Base-by-base conservation (phyloP, 2,113 vertebrate species). In the Maccullochella peelii region DNA sequence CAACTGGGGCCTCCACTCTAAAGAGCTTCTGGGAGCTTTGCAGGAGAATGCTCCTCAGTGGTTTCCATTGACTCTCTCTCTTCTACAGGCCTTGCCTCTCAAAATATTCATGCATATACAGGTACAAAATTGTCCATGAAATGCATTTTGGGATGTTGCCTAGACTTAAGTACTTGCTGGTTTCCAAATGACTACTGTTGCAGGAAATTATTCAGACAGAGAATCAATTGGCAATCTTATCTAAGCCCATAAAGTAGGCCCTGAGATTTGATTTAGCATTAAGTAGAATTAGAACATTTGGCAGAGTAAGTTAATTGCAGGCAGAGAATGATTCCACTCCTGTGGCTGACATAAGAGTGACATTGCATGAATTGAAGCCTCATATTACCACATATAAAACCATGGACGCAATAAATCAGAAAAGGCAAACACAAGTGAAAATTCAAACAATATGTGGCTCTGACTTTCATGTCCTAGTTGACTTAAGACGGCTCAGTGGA, bases 81-180 rank as follows among this genome's bases (percentile, higher is more conserved):
- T 88, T 91, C 87, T 90, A 80, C 81, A 78, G 79, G 85, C 78
- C 91, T 94, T 93, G 94, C 40, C 30, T 82, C 54, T 67, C 80
- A 67, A 88, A 89, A 91, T 84, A 90, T 90, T 88, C 89, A 92
- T 86, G 76, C 82, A 83, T 87, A 80, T 80, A 80, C 84, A 86
- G 87, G 78, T 91, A 86, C 81, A 91, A 89, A 93, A 93, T 90
- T 88, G 87, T 85, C 81, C 86, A 85, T 89, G 87, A 92, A 90
- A 92, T 89, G 78, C 80, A 88, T 67, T 86, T 82, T 88, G 83
- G 77, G 88, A 87, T 78, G 81, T 84, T 76, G 89, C 88, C 88
- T 90, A 79, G 82, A 82, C 78, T 74, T 4, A 27, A 83, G 79
- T 67, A 65, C 83, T 82, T 47, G 59, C 76, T 1, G 66, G 80